These are phyloP conservation scores for Limnephilus rhombicus DNA, from an alignment of 2,888 invertebrate species.

Conservation along the genomic window DNA sequence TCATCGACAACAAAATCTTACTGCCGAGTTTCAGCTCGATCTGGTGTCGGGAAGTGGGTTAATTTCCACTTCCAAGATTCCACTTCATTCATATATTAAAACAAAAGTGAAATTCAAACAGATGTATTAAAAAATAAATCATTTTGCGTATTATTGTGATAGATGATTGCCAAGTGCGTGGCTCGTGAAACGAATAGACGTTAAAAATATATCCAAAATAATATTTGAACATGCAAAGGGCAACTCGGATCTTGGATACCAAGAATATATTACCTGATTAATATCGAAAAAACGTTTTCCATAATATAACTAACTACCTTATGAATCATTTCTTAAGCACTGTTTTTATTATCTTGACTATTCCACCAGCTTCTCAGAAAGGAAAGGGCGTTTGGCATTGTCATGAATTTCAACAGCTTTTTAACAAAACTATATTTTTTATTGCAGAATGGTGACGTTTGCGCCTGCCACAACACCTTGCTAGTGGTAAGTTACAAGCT, in stretches of 20 bases:
- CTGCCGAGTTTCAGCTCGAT: too few species aligned
- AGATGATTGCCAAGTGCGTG: not conserved
- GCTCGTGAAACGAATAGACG: not conserved
- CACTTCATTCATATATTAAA: too few species aligned
- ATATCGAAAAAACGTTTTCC: not conserved
- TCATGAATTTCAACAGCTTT: not conserved
- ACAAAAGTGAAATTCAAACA: not conserved
- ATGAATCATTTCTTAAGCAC: not conserved
- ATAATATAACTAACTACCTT: not conserved
- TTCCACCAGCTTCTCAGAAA: not conserved
- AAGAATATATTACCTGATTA: not conserved
- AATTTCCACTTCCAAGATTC: too few species aligned
- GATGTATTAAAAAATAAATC: not conserved
- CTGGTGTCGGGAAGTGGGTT: too few species aligned
- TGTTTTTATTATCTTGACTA: not conserved
- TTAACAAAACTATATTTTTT: not conserved
- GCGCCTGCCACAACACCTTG: not conserved
- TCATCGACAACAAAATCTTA: too few species aligned
- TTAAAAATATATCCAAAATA: not conserved
- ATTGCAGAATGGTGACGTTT: constrained; percentile 42
- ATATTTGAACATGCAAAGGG: constrained; percentile 8
- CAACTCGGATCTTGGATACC: not conserved
- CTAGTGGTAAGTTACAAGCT: constrained; percentile 26
- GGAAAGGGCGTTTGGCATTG: not conserved
- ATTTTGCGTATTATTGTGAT: not conserved